Percentiles rank a stretch among this genome's conserved stretches.
phyloP scores from a whole-genome alignment of 2,113 vertebrate species.

The Cryptoleucopteryx plumbea region DNA sequence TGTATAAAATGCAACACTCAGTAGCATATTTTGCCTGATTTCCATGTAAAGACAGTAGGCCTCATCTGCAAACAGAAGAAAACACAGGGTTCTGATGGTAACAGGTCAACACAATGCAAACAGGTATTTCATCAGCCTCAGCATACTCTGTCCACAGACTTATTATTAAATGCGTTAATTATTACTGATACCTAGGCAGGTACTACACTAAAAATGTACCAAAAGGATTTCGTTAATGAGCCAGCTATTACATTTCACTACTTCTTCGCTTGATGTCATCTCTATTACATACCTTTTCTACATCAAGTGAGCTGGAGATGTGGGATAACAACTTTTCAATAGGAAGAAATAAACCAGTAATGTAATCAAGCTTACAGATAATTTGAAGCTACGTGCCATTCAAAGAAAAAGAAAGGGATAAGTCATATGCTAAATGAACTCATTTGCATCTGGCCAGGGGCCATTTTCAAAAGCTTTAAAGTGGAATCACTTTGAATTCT shows the following conservation, averaged over 20 bases:
- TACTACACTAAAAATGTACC: background rate
- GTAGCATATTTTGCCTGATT: background rate
- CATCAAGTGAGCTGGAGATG: background rate
- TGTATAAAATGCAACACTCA: background rate
- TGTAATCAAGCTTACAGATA: slow-evolving; percentile 1
- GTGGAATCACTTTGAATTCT: background rate
- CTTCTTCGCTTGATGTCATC: background rate
- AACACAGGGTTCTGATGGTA: background rate
- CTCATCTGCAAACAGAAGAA: background rate
- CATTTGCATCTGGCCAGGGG: slow-evolving; percentile 37
- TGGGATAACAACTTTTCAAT: background rate
- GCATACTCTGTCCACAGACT: background rate
- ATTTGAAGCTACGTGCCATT: slow-evolving; percentile 1
- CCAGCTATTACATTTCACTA: background rate
- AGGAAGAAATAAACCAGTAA: slow-evolving; percentile 5
- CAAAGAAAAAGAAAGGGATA: slow-evolving; percentile 28
- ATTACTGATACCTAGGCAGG: background rate
- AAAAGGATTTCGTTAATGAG: background rate
- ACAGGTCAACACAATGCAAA: background rate
- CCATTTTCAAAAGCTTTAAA: slow-evolving; percentile 37
- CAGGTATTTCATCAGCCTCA: background rate
- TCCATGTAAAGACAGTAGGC: background rate
- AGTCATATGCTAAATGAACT: slow-evolving; percentile 37
- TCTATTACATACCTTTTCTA: background rate
- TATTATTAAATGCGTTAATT: background rate